Conservation (phyloP, 2,888 invertebrate genomes). For the Vesta saturnalis region DNA sequence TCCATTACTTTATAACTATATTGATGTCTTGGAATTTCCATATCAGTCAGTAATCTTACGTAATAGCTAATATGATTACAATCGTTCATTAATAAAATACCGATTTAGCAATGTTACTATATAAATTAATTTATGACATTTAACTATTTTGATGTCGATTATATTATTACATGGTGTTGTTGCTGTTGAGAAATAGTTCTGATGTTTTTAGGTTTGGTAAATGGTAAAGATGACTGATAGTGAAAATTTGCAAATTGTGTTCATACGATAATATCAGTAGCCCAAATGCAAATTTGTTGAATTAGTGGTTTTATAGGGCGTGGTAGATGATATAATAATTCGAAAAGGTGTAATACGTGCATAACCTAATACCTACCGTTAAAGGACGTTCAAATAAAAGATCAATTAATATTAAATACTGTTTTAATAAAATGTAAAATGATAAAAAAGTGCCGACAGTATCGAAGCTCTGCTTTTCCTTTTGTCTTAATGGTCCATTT, state of each 20-base stretch:
- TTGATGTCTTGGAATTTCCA: conserved; percentile 9
- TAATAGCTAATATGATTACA: conserved; percentile 8
- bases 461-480: too few relatives aligned
- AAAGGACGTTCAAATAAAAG: too few relatives aligned
- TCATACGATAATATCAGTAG: not conserved
- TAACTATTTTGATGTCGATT: not conserved
- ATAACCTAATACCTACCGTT: too few relatives aligned
- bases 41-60: conserved; percentile 4
- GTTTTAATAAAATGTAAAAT: too few relatives aligned
- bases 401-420: too few relatives aligned
- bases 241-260: not conserved
- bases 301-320: not conserved
- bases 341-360: too few relatives aligned
- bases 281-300: not conserved
- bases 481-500: too few relatives aligned
- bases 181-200: not conserved
- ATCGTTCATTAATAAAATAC: conserved; percentile 11
- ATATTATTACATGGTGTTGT: not conserved
- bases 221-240: not conserved
- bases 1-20: conserved; percentile 7
- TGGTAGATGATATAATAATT: too few relatives aligned
- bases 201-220: not conserved
- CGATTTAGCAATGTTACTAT: not conserved
- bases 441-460: too few relatives aligned
- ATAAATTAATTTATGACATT: not conserved